Evolutionary conservation across 2,797 vertebrate genomes (phyloP).

Genomic region (Gymnothorax javanicus): DNA sequence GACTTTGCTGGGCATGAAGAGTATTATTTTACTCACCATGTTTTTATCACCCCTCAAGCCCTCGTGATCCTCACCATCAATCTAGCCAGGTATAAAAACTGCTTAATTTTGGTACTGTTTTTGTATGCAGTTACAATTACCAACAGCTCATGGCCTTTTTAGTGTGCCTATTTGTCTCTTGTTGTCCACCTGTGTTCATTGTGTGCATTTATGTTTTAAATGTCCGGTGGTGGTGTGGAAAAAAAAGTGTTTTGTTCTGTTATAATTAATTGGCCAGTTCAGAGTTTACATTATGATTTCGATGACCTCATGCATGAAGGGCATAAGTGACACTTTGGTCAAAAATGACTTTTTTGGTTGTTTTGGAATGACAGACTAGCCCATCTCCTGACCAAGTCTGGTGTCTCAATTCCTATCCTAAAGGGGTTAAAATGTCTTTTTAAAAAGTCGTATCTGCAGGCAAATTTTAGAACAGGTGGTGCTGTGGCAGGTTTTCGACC

Average conservation of each 20-base stretch:
- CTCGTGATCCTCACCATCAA: slow-evolving; percentile 72
- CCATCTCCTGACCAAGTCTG: too few relatives aligned
- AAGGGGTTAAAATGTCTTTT: too few relatives aligned
- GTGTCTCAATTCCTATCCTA: too few relatives aligned
- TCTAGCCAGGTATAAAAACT: slow-evolving; percentile 63
- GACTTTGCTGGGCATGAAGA: slow-evolving; percentile 79
- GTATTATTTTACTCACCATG: slow-evolving; percentile 76
- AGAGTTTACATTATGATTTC: neutral
- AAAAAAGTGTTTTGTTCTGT: too few relatives aligned
- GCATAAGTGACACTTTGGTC: too few relatives aligned
- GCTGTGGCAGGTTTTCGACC: too few relatives aligned
- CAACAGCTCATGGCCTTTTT: neutral
- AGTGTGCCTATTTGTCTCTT: neutral
- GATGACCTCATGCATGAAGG: too few relatives aligned
- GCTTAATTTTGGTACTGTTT: neutral
- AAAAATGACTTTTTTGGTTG: too few relatives aligned
- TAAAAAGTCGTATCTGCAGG: too few relatives aligned
- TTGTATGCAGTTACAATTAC: neutral
- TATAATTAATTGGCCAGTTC: too few relatives aligned
- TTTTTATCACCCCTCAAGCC: slow-evolving; percentile 75
- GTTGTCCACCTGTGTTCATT: neutral
- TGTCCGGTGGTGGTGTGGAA: neutral
- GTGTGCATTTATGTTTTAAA: neutral
- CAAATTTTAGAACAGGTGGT: too few relatives aligned
- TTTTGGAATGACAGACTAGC: too few relatives aligned